Evolutionary conservation across 2,888 invertebrate genomes (phyloP).

Genomic region (Syrista parreyssii): DNA sequence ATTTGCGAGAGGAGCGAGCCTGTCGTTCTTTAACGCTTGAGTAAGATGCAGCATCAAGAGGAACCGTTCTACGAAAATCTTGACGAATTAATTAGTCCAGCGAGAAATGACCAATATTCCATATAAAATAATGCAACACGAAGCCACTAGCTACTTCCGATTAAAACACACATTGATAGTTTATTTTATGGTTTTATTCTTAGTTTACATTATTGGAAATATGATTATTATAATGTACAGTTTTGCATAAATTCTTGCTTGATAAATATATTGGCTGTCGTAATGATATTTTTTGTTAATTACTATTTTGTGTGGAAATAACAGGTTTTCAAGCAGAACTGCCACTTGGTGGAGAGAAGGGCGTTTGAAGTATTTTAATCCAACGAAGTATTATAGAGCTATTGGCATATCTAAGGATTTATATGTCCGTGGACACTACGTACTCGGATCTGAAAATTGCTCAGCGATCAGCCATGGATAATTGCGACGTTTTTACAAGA

Average conservation of each 20-base stretch:
- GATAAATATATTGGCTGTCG: not conserved
- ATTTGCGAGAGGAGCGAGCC: slow-evolving; percentile 26
- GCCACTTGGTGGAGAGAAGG: not conserved
- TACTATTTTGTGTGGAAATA: not conserved
- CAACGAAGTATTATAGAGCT: not conserved
- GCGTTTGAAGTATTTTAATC: not conserved
- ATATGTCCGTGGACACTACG: not conserved
- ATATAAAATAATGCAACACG: not conserved
- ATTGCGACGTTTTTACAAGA: not conserved
- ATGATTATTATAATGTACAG: not conserved
- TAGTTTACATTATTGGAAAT: not conserved
- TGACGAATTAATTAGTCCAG: not conserved
- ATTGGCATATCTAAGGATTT: not conserved
- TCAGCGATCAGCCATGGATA: not conserved
- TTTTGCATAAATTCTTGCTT: not conserved
- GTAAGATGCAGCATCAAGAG: not conserved
- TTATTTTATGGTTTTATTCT: not conserved
- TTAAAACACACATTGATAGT: not conserved
- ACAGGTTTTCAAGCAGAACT: not conserved
- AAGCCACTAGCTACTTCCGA: not conserved
- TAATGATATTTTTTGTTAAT: not conserved
- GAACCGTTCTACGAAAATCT: not conserved
- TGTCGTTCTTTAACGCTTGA: not conserved
- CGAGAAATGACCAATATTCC: not conserved
- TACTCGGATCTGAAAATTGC: not conserved